Evolutionary conservation across 2,888 invertebrate species (phyloP), one percentile per base, ranked within the genome.

Genomic region (Macrophya annulata): DNA sequence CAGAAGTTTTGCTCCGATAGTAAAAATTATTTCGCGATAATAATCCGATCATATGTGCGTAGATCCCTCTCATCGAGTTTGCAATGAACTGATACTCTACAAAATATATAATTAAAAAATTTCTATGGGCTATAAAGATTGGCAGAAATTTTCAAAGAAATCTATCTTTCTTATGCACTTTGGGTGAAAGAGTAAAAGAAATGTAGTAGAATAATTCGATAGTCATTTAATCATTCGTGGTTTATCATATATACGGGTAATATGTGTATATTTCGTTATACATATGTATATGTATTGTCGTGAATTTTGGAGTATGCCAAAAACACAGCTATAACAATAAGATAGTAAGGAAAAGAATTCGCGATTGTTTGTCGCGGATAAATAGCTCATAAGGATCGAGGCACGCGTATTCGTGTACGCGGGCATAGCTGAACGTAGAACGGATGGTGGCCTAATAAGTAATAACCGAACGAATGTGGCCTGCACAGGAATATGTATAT

Each of bases 381-480:
- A 68, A 37, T 68, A 68, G 37, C 68, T 37, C 37, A 10, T 21
- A 45, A 21, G 21, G 43, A 21, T 45, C 74, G 1, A 74, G 74
- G 21, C 43, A 45, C 45, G 21, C 45, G 12, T 43, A 74, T 74
- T 21, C 45, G 45, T 43, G 17, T 74, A 45, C 25, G 12, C 10
- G 45, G 21, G 25, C 37, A 17, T 68, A 37, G 68, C 68, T 37
- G 68, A 37, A 37, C 37, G 31, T 25, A 68, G 12, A 37, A 37
- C 21, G 17, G 4, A 4, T 51, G 81, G 21, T 37, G 43, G 59
- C 62, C 81, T 65, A 40, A 81, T 81, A 81, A 62, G 81, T 81
- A 59, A 81, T 81, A 81, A 76, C 51, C 31, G 21, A 77, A 45
- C 81, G 81, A 62, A 62, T 40, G 81, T 37, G 31, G 81, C 43